A percentile compares a stretch with the other conserved stretches of the same genome.
phyloP scores from a whole-genome alignment of 2,797 vertebrate genomes.

The Helicolenus hilgendorfi region DNA sequence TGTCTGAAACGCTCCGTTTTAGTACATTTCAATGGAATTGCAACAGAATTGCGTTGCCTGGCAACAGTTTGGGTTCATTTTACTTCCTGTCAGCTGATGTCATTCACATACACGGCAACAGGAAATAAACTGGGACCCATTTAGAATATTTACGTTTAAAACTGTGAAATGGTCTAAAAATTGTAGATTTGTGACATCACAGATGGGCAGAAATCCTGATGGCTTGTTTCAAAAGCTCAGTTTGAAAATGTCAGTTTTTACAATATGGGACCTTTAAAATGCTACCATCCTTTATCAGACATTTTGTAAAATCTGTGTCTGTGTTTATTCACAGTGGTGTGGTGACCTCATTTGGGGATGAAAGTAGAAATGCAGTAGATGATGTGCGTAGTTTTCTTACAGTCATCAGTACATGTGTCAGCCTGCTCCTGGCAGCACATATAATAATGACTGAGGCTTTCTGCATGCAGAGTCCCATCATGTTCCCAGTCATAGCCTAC shows the following conservation, averaged over 20 bases:
- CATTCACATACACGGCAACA: too few species aligned
- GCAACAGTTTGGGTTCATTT: too few species aligned
- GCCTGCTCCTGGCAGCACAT: neutral
- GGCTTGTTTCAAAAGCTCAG: too few species aligned
- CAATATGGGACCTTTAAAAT: neutral
- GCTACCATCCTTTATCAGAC: neutral
- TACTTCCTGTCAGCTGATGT: too few species aligned
- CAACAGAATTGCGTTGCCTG: too few species aligned
- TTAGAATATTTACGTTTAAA: too few species aligned
- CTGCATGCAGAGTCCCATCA: neutral
- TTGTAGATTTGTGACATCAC: neutral
- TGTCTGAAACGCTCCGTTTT: too few species aligned
- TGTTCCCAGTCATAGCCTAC: neutral
- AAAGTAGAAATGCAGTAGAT: neutral
- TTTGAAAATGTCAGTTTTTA: too few species aligned
- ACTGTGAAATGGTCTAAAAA: too few species aligned
- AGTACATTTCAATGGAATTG: too few species aligned
- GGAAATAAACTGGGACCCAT: too few species aligned
- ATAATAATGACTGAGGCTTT: neutral
- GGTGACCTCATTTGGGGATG: constrained; percentile 8
- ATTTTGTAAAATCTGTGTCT: constrained; percentile 10
- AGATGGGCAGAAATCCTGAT: too few species aligned
- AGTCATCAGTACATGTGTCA: neutral
- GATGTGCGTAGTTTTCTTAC: neutral
- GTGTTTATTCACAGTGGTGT: neutral